Conservation (phyloP, 2,113 vertebrate species). For the Proteles cristata region DNA sequence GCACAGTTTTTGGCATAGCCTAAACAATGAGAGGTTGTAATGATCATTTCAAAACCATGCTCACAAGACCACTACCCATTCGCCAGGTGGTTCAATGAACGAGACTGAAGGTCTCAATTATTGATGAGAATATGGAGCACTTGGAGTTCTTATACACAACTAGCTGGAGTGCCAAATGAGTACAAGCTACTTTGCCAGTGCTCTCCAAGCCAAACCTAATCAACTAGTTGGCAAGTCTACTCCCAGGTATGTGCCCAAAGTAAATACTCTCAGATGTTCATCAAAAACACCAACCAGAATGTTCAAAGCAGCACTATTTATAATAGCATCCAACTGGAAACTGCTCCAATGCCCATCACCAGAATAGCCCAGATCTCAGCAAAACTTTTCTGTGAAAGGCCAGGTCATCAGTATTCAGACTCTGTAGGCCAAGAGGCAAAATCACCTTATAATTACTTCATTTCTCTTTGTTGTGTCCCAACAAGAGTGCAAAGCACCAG, state of each 20-base stretch:
- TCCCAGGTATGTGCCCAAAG: background rate
- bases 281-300: background rate
- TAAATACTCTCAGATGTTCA: background rate
- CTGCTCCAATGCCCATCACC: background rate
- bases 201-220: too few relatives aligned
- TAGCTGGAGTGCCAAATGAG: background rate
- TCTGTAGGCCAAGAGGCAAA: conserved; percentile 30
- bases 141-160: background rate
- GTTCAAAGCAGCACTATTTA: background rate
- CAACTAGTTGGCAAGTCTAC: background rate
- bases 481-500: background rate
- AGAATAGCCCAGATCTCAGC: background rate
- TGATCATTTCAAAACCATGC: background rate
- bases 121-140: background rate
- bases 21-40: background rate
- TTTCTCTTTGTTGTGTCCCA: background rate
- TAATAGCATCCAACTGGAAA: background rate
- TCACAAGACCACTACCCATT: background rate
- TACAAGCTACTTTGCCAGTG: background rate
- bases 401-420: conserved; percentile 9
- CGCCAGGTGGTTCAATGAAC: background rate
- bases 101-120: background rate
- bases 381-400: background rate
- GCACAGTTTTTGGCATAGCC: background rate
- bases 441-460: background rate